Evolutionary conservation across 2,797 vertebrate species (phyloP), one percentile per base, ranked within the genome.

Genomic region (Todus mexicanus): DNA sequence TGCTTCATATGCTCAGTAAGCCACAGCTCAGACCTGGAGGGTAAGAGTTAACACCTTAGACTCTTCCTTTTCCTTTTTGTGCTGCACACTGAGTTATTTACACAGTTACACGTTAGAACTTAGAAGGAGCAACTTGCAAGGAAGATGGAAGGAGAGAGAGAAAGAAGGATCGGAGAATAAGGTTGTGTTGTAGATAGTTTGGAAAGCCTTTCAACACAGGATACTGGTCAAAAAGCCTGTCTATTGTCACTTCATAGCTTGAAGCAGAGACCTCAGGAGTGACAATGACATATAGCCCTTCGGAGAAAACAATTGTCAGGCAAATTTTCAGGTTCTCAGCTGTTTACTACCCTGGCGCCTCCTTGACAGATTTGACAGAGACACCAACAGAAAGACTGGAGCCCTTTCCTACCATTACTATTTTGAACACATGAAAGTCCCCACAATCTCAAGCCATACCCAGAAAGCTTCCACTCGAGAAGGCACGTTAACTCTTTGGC

Each of bases 401-500:
- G 40, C 61, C 63, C 74, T 89, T 31, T 77, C 61, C 61, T 53
- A 12, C 38, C 50, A 15, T 33, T 35, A 11, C 26, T 56, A 18
- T 27, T 57, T 25, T 29, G 35, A 86, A 56, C 45, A 57, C 29
- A 4, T 12, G 8, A 6, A 27, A 72, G 54, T n/a, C n/a, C 72
- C 72, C 23, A 2, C 3, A 11, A 81, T 65, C 66, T 78, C 50
- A 56, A n/a, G 70, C 48, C 20, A 15, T 20, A 56, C 38, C 35
- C 11, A 54, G 33, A 69, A 75, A 92, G 76, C 54, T 83, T 80
- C 78, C 66, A 23, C 14, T 85, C 66, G 38, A 65, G 59, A 95
- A 93, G 94, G 79, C 93, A 95, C 90, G 0, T 77, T 25, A 87
- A 60, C 50, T 78, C 84, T 93, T 95, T 74, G 93, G 91, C 4